Conservation (phyloP, 2,888 invertebrate genomes). For the Auanema sp. region DNA sequence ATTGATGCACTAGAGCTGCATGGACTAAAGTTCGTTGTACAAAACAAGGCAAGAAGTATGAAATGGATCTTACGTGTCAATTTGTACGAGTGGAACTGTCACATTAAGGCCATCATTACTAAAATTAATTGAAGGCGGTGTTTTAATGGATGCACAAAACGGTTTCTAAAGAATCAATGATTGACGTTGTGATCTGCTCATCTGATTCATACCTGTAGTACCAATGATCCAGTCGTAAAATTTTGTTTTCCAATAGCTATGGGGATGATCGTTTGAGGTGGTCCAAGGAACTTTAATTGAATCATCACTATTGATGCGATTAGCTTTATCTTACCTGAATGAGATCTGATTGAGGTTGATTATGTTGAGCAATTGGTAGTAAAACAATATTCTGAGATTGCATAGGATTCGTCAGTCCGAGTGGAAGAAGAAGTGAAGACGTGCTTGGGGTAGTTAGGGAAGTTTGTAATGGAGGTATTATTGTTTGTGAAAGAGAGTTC, state of each 20-base stretch:
- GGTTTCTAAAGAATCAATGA: conserved; percentile 12
- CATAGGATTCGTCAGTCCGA: background rate
- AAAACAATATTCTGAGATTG: conserved; percentile 14
- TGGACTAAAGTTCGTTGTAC: too few relatives aligned
- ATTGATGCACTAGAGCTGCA: too few relatives aligned
- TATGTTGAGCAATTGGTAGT: conserved; percentile 19
- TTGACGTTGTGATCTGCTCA: too few relatives aligned
- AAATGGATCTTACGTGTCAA: too few relatives aligned
- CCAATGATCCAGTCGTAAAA: too few relatives aligned
- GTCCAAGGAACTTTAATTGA: conserved; percentile 38
- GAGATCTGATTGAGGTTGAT: conserved; percentile 21
- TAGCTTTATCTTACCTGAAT: conserved; percentile 13
- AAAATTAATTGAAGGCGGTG: conserved; percentile 9
- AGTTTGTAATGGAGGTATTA: background rate
- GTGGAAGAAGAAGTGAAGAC: background rate
- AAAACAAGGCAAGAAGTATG: too few relatives aligned
- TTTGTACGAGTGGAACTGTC: too few relatives aligned
- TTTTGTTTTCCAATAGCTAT: conserved; percentile 33
- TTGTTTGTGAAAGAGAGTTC: background rate
- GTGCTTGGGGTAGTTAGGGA: background rate
- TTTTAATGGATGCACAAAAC: conserved; percentile 14
- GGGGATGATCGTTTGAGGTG: conserved; percentile 42
- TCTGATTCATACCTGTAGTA: conserved; percentile 2
- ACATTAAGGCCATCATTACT: too few relatives aligned
- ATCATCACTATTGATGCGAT: too few relatives aligned